These are phyloP conservation scores for Nematostella vectensis DNA, from an alignment of 92 coral and sea anemone species.

Conservation along the genomic window DNA sequence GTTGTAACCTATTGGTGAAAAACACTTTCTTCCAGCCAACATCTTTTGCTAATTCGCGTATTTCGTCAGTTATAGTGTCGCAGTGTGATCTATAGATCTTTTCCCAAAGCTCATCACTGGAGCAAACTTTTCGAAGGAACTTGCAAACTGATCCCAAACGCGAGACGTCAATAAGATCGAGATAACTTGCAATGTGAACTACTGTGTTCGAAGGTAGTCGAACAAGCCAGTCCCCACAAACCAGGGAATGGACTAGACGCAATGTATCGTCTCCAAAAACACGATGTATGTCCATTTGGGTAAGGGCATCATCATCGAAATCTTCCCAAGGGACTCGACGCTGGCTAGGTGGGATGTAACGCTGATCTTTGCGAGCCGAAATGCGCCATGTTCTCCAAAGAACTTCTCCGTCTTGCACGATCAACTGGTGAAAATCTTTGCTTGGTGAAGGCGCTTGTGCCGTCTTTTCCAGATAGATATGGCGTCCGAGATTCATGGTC, in stretches of 20 bases:
- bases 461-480: slow-evolving; percentile 62
- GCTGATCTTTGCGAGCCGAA: slow-evolving; percentile 84
- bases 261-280: slow-evolving; percentile 82
- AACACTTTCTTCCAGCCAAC: slow-evolving; percentile 93
- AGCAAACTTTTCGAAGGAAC: slow-evolving; percentile 80
- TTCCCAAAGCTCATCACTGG: slow-evolving; percentile 94
- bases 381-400: slow-evolving; percentile 90
- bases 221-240: slow-evolving; percentile 96
- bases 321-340: slow-evolving; percentile 79
- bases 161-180: slow-evolving; percentile 79
- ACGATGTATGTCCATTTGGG: slow-evolving; percentile 81
- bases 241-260: slow-evolving; percentile 84
- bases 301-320: slow-evolving; percentile 74
- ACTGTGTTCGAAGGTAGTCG: slow-evolving; percentile 72
- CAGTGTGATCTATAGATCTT: slow-evolving; percentile 74
- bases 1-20: slow-evolving; percentile 85
- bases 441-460: slow-evolving; percentile 99
- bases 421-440: slow-evolving; percentile 92
- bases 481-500: slow-evolving; percentile 28
- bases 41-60: slow-evolving; percentile 72
- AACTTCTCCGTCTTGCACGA: slow-evolving; percentile 81
- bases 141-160: slow-evolving; percentile 86
- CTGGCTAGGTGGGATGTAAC: slow-evolving; percentile 93
- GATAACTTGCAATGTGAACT: slow-evolving; percentile 60
- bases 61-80: slow-evolving; percentile 75